Percentiles rank a stretch among this genome's conserved stretches.
These are phyloP conservation scores for Lysiphlebus fabarum DNA, from an alignment of 1,140 invertebrate species.

Conservation along the genomic window DNA sequence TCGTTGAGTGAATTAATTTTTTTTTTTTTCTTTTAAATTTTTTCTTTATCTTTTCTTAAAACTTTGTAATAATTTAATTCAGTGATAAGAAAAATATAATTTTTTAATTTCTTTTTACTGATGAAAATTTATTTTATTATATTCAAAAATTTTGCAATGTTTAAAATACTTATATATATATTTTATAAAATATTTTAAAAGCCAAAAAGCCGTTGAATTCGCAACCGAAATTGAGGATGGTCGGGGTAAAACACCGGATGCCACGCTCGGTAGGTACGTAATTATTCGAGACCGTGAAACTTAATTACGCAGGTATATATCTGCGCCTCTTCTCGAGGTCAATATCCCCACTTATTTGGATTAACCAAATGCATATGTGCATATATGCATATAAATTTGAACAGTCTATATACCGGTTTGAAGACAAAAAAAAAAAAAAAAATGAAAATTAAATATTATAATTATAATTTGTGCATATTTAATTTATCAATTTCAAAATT, in stretches of 20 bases:
- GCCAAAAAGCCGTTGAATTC: slow-evolving; percentile 15
- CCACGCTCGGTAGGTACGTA: slow-evolving; percentile 38
- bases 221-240: slow-evolving; percentile 34
- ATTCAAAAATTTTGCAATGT: too few species aligned
- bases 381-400: neutral
- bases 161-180: too few species aligned
- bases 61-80: too few species aligned
- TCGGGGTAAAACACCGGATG: slow-evolving; percentile 35
- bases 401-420: neutral
- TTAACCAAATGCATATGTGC: too few species aligned
- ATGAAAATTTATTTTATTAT: too few species aligned
- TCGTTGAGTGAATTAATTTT: too few species aligned
- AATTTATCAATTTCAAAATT: too few species aligned
- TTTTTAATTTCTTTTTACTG: too few species aligned
- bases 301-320: slow-evolving; percentile 38
- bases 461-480: too few species aligned
- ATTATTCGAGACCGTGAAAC: slow-evolving; percentile 38
- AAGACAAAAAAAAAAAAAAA: neutral
- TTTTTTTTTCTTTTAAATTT: too few species aligned
- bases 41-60: too few species aligned
- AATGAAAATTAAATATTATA: neutral
- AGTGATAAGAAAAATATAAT: too few species aligned
- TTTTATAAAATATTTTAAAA: neutral
- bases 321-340: neutral
- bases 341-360: neutral